Evolutionary conservation across 1,140 invertebrate genomes (phyloP).

Genomic region (Drosophila ercepeae): DNA sequence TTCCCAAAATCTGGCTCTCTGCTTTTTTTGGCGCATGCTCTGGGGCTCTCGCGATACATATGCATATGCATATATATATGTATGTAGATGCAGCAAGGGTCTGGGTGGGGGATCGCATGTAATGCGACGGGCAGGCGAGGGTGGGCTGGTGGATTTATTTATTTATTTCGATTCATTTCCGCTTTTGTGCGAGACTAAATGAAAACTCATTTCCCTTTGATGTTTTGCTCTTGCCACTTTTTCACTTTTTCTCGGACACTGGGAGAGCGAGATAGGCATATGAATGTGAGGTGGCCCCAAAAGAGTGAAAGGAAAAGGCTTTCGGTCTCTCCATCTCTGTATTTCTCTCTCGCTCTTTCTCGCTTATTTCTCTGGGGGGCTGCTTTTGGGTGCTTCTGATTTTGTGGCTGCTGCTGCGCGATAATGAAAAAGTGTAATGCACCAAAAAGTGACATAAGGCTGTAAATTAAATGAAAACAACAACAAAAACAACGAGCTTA

Average conservation of each 20-base stretch:
- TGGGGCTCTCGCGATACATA: slow-evolving; percentile 5
- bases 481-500: slow-evolving; percentile 49
- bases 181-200: slow-evolving; percentile 76
- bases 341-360: slow-evolving; percentile 3
- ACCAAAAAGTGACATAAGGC: slow-evolving; percentile 80
- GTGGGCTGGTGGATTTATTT: slow-evolving; percentile 75
- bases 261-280: slow-evolving; percentile 28
- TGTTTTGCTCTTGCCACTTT: slow-evolving; percentile 47
- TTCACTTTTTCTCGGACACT: slow-evolving; percentile 33
- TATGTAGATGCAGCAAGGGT: slow-evolving; percentile 47
- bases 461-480: slow-evolving; percentile 79
- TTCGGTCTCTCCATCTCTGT: not conserved
- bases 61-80: not conserved
- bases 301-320: slow-evolving; percentile 6
- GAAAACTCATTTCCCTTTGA: slow-evolving; percentile 83
- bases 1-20: not conserved
- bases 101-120: slow-evolving; percentile 6
- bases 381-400: slow-evolving; percentile 32
- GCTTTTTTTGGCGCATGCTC: slow-evolving; percentile 31
- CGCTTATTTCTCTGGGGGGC: slow-evolving; percentile 10
- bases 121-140: not conserved
- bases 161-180: slow-evolving; percentile 83
- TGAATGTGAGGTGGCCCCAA: slow-evolving; percentile 1
- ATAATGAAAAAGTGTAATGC: slow-evolving; percentile 82
- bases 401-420: slow-evolving; percentile 49